These are phyloP conservation scores for Atta cephalotes DNA, from an alignment of 1,140 invertebrate species.

Conservation along the genomic window DNA sequence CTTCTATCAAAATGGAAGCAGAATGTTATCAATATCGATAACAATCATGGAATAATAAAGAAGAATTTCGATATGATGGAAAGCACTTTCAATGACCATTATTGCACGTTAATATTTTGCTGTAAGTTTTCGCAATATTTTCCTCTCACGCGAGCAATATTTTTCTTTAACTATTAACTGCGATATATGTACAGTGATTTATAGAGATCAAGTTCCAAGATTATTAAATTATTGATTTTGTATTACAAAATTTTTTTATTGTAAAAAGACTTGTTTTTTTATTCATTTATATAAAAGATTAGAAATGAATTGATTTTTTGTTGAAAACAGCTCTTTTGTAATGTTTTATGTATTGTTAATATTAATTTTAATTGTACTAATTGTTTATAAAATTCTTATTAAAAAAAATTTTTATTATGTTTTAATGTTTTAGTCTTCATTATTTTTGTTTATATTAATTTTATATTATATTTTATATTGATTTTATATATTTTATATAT, in stretches of 20 bases:
- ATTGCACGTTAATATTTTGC: not conserved
- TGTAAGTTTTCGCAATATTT: constrained; percentile 2
- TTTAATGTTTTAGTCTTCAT: not conserved
- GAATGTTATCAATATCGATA: constrained; percentile 6
- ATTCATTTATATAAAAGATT: not conserved
- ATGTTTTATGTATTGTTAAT: not conserved
- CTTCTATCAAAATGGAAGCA: not conserved
- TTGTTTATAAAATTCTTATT: not conserved
- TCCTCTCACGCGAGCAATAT: not conserved
- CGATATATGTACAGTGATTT: not conserved
- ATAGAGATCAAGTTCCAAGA: not conserved
- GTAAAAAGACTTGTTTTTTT: not conserved
- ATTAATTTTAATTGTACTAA: not conserved
- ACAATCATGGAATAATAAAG: constrained; percentile 12
- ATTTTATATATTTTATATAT: not conserved
- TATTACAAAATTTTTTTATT: not conserved
- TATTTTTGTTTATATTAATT: constrained; percentile 6
- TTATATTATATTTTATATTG: not conserved
- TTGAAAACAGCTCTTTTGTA: not conserved
- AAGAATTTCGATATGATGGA: not conserved
- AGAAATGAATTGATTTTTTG: not conserved
- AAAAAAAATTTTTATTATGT: not conserved
- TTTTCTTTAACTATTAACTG: not conserved
- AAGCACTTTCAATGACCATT: constrained; percentile 4
- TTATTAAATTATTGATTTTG: constrained; percentile 10